Percentiles rank a stretch among this genome's conserved stretches.
These are phyloP conservation scores for Sebastes vulpes DNA, from an alignment of 2,797 vertebrate species.

Conservation along the genomic window DNA sequence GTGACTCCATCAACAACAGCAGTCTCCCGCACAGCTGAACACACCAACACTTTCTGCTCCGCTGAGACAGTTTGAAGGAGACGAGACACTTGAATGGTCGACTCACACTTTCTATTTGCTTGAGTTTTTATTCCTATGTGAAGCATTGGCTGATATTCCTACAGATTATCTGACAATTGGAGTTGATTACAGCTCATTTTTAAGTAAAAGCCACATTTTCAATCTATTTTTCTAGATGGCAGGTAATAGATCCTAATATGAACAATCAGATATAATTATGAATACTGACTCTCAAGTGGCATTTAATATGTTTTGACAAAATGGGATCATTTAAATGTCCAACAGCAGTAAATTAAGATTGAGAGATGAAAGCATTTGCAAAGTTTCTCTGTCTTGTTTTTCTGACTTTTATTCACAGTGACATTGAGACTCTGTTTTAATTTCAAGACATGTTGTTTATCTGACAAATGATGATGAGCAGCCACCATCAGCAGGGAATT, in stretches of 20 bases:
- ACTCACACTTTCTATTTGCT: neutral
- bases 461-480: constrained; percentile 1
- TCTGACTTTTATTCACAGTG: constrained; percentile 1
- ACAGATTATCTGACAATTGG: neutral
- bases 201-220: neutral
- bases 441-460: neutral
- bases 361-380: constrained; percentile 56
- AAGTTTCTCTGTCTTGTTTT: constrained; percentile 28
- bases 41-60: constrained; percentile 33
- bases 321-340: constrained; percentile 49
- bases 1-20: constrained; percentile 39
- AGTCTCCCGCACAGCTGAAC: constrained; percentile 19
- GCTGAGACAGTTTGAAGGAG: constrained; percentile 17
- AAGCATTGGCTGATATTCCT: neutral
- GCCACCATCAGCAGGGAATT: neutral
- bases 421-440: neutral
- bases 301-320: constrained; percentile 71
- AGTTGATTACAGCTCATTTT: neutral
- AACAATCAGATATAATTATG: constrained; percentile 44
- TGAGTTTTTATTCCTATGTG: neutral
- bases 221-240: neutral
- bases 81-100: constrained; percentile 1
- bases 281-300: constrained; percentile 64
- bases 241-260: neutral
- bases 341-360: constrained; percentile 67